Conservation (phyloP, 1,140 invertebrate genomes). For the Ips nitidus region DNA sequence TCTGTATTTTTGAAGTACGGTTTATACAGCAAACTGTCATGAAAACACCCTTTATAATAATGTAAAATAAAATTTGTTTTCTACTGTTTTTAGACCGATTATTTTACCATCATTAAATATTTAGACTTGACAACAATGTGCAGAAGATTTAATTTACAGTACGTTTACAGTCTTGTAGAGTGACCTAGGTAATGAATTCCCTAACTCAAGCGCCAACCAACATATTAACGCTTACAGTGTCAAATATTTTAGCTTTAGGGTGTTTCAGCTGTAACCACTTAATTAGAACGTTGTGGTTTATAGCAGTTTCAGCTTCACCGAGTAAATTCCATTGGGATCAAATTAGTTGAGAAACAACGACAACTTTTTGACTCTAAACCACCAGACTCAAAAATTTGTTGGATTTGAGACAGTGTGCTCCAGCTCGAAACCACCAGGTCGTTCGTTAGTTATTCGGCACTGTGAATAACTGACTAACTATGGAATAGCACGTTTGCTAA, state of each 20-base stretch:
- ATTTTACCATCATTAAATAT: too few relatives aligned
- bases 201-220: not conserved
- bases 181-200: conserved; percentile 3
- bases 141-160: not conserved
- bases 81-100: too few relatives aligned
- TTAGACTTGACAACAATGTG: too few relatives aligned
- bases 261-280: conserved; percentile 3
- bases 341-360: conserved; percentile 7
- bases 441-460: too few relatives aligned
- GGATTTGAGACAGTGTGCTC: conserved; percentile 7
- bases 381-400: not conserved
- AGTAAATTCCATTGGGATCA: not conserved
- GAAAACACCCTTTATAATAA: too few relatives aligned
- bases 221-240: conserved; percentile 3
- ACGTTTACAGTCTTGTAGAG: not conserved
- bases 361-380: conserved; percentile 1
- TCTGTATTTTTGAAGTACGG: too few relatives aligned
- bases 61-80: too few relatives aligned
- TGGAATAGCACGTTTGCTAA: conserved; percentile 21
- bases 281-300: conserved; percentile 1
- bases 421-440: conserved; percentile 3
- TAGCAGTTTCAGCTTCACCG: not conserved
- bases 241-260: not conserved
- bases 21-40: too few relatives aligned
- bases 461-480: conserved; percentile 20